phyloP scores from a whole-genome alignment of 2,797 vertebrate genomes.

The Gymnopithys bicolor region DNA sequence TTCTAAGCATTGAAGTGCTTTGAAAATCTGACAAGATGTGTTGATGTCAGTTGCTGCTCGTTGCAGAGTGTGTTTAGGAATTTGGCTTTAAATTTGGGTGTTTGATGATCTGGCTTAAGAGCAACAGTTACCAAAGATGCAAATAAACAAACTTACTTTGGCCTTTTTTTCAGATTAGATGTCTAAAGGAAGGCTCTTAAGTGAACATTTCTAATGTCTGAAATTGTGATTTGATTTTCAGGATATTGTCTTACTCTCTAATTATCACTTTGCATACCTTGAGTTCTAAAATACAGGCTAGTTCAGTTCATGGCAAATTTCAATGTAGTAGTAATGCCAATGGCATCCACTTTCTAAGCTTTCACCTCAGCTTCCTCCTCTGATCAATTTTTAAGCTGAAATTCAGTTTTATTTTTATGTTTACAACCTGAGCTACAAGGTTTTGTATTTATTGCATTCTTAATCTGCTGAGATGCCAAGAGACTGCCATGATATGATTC shows the following conservation, averaged over 20 bases:
- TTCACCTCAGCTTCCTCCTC: neutral
- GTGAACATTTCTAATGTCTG: neutral
- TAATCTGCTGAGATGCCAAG: conserved; percentile 1
- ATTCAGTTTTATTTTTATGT: neutral
- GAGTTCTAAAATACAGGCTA: neutral
- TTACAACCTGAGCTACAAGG: neutral
- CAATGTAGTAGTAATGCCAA: neutral
- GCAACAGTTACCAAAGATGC: neutral
- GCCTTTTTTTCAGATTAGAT: neutral
- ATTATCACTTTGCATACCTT: neutral
- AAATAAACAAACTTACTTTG: neutral
- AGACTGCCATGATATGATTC: neutral
- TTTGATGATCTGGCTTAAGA: neutral
- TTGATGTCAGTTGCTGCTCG: neutral
- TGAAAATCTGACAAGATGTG: conserved; percentile 14
- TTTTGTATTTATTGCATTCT: conserved; percentile 3
- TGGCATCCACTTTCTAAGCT: neutral
- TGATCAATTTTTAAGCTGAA: neutral
- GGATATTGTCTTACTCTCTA: neutral
- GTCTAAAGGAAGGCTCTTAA: neutral
- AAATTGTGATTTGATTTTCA: neutral
- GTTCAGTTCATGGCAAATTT: neutral
- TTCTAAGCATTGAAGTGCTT: neutral
- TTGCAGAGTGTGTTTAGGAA: neutral
- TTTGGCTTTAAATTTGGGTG: neutral